phyloP scores from a whole-genome alignment of 2,888 invertebrate genomes.

The Amaurobius ferox region DNA sequence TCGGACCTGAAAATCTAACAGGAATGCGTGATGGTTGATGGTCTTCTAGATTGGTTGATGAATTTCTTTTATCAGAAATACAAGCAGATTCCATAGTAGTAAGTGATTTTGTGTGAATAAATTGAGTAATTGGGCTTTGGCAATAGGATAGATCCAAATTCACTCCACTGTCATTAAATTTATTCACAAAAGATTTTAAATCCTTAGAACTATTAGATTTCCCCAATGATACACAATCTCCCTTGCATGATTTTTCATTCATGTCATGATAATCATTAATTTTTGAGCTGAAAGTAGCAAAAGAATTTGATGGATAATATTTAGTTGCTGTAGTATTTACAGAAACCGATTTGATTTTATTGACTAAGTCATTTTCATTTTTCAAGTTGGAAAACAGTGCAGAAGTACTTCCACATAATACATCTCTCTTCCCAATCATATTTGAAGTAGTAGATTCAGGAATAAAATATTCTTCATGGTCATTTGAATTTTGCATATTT shows the following conservation, averaged over 20 bases:
- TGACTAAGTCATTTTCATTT: not conserved
- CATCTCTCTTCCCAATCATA: not conserved
- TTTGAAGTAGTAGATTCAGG: not conserved
- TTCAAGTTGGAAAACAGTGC: not conserved
- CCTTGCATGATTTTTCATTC: not conserved
- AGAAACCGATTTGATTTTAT: not conserved
- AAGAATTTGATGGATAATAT: not conserved
- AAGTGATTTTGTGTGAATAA: not conserved
- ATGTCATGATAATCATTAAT: not conserved
- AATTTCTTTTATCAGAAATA: not conserved
- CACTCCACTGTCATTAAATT: not conserved
- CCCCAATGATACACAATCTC: not conserved
- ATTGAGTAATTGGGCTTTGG: not conserved
- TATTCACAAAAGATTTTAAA: not conserved
- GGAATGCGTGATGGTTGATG: constrained; percentile 35
- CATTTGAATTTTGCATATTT: not conserved
- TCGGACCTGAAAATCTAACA: constrained; percentile 7
- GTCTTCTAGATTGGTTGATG: not conserved
- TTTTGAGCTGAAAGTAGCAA: not conserved
- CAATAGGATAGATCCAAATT: not conserved
- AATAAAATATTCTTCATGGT: not conserved
- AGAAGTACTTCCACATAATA: not conserved
- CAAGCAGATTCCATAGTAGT: not conserved
- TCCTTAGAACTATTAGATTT: not conserved
- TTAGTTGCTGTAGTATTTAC: not conserved